phyloP scores from a whole-genome alignment of 2,113 vertebrate species.

The Eolophus roseicapilla region DNA sequence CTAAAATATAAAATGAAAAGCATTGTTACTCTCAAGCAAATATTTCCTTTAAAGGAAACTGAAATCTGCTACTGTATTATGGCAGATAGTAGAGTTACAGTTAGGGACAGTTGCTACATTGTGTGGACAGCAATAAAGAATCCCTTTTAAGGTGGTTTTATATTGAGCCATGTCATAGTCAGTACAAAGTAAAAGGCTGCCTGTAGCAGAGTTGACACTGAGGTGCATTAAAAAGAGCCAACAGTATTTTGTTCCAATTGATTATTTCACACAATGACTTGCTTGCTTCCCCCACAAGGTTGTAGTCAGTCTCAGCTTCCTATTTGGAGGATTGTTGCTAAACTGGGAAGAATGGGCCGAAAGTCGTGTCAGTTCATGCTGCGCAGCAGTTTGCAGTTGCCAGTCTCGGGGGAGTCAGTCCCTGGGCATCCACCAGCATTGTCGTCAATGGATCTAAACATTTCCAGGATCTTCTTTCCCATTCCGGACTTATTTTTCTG shows the following conservation, averaged over 20 bases:
- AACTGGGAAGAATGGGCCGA: not conserved
- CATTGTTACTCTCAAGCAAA: not conserved
- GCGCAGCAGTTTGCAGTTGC: not conserved
- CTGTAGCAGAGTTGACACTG: not conserved
- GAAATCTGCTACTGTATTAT: not conserved
- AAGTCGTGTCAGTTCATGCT: not conserved
- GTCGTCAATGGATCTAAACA: not conserved
- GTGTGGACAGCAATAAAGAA: not conserved
- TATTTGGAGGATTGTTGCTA: not conserved
- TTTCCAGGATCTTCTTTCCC: not conserved
- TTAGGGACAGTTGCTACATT: not conserved
- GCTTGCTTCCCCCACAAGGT: not conserved
- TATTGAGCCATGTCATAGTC: rapidly evolving
- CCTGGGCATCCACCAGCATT: not conserved
- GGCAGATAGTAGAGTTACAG: not conserved
- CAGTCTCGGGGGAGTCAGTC: not conserved
- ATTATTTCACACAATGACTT: not conserved
- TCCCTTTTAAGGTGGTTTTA: not conserved
- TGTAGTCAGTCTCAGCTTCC: not conserved
- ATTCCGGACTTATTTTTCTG: not conserved
- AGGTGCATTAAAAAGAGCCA: not conserved
- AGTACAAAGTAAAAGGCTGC: not conserved
- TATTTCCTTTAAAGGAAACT: not conserved
- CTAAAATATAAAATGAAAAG: not conserved
- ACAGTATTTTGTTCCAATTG: not conserved